Evolutionary conservation across 2,797 vertebrate genomes (phyloP).

Genomic region (Dromococcyx pavoninus): DNA sequence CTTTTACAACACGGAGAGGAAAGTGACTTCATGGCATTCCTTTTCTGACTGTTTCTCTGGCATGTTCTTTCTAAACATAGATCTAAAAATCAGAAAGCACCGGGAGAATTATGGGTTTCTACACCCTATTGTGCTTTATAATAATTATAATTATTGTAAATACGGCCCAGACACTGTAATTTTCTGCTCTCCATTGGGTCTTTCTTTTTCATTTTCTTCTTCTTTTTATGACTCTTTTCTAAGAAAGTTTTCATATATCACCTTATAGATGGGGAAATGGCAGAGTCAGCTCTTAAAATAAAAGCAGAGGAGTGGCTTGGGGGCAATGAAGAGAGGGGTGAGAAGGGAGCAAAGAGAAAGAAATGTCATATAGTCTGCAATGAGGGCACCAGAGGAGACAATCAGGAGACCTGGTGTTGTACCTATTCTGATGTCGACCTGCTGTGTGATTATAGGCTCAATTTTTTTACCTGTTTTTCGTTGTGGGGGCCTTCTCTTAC

Average conservation of each 20-base stretch:
- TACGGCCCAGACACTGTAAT: slow-evolving; percentile 75
- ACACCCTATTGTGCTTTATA: slow-evolving; percentile 75
- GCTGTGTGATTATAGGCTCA: neutral
- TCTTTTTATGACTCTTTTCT: slow-evolving; percentile 74
- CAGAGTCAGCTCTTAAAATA: slow-evolving; percentile 69
- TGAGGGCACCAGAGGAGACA: neutral
- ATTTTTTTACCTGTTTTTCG: neutral
- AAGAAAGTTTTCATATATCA: slow-evolving; percentile 73
- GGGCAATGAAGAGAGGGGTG: neutral
- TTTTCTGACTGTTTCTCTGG: slow-evolving; percentile 70
- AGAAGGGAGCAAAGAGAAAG: slow-evolving; percentile 3
- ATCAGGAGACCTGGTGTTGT: neutral
- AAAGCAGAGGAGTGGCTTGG: slow-evolving; percentile 48
- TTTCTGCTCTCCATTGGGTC: slow-evolving; percentile 70
- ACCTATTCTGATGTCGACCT: neutral
- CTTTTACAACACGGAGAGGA: slow-evolving; percentile 45
- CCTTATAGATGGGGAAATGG: slow-evolving; percentile 71
- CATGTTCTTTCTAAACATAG: slow-evolving; percentile 72
- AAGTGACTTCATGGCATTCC: slow-evolving; percentile 70
- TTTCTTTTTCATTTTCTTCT: slow-evolving; percentile 73
- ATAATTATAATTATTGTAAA: slow-evolving; percentile 79
- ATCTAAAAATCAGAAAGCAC: slow-evolving; percentile 73
- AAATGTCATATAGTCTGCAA: neutral
- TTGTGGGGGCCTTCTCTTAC: neutral
- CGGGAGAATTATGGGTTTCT: slow-evolving; percentile 72